Evolutionary conservation across 2,888 invertebrate genomes (phyloP).

Genomic region (Rhagium mordax): DNA sequence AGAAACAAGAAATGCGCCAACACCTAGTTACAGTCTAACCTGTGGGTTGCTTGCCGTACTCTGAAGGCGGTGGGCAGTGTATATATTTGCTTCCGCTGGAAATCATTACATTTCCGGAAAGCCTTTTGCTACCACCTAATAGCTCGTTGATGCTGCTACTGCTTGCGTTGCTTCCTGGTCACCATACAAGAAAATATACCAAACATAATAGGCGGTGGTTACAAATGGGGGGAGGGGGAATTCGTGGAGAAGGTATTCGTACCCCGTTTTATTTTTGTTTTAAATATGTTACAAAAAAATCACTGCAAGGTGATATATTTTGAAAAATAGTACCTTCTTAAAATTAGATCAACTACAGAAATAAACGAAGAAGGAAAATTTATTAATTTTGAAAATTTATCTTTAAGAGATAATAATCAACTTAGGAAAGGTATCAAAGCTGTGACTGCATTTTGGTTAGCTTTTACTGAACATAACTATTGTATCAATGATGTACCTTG

Average conservation of each 20-base stretch:
- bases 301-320: too few species aligned
- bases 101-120: slow-evolving; percentile 84
- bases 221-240: not conserved
- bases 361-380: too few species aligned
- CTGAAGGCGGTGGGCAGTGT: slow-evolving; percentile 83
- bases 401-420: too few species aligned
- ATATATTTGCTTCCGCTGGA: slow-evolving; percentile 86
- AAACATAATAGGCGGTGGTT: not conserved
- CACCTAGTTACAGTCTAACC: slow-evolving; percentile 54
- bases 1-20: slow-evolving; percentile 40
- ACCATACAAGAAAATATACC: slow-evolving; percentile 29
- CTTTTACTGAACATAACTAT: too few species aligned
- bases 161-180: slow-evolving; percentile 67
- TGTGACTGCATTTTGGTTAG: too few species aligned
- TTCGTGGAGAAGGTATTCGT: not conserved
- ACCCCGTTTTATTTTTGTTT: not conserved
- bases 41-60: slow-evolving; percentile 67
- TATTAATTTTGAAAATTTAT: too few species aligned
- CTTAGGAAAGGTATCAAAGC: too few species aligned
- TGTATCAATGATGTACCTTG: too few species aligned
- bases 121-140: slow-evolving; percentile 60
- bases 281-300: too few species aligned
- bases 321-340: too few species aligned
- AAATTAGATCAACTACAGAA: too few species aligned
- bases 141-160: slow-evolving; percentile 71